Conservation (phyloP, 1,140 invertebrate genomes). For the Brachystomella parvula region DNA sequence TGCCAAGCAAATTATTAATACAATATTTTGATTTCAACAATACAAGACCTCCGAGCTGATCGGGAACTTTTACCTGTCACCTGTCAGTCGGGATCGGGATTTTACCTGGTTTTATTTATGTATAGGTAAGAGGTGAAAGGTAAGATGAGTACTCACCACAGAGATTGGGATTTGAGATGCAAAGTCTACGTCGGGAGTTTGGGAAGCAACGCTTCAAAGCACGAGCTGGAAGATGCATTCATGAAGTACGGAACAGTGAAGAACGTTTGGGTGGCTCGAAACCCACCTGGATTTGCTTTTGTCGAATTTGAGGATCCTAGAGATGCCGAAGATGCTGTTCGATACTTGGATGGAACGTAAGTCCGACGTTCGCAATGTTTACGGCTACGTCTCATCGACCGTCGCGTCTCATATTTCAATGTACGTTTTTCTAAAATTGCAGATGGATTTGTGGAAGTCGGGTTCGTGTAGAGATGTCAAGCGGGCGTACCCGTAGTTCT, state of each 20-base stretch:
- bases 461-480: conserved; percentile 80
- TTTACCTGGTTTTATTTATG: no score
- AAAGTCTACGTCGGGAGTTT: conserved; percentile 99
- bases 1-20: no score
- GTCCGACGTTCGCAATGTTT: conserved; percentile 40
- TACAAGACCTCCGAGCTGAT: no score
- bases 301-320: conserved; percentile 94
- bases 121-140: no score
- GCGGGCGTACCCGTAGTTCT: conserved; percentile 67
- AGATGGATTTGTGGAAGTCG: conserved; percentile 73
- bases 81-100: no score
- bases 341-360: conserved; percentile 88
- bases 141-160: conserved; percentile 55
- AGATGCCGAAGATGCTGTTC: conserved; percentile 95
- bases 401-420: background rate
- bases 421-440: conserved; percentile 4
- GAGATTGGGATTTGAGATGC: conserved; percentile 86
- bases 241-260: conserved; percentile 86
- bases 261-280: conserved; percentile 95
- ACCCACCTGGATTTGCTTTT: conserved; percentile 59
- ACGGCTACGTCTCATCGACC: background rate
- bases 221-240: conserved; percentile 85
- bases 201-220: conserved; percentile 79
- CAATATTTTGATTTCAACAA: no score
- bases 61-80: no score